Base-by-base conservation (phyloP, 1,140 invertebrate species). In the Meloidogyne exigua region DNA sequence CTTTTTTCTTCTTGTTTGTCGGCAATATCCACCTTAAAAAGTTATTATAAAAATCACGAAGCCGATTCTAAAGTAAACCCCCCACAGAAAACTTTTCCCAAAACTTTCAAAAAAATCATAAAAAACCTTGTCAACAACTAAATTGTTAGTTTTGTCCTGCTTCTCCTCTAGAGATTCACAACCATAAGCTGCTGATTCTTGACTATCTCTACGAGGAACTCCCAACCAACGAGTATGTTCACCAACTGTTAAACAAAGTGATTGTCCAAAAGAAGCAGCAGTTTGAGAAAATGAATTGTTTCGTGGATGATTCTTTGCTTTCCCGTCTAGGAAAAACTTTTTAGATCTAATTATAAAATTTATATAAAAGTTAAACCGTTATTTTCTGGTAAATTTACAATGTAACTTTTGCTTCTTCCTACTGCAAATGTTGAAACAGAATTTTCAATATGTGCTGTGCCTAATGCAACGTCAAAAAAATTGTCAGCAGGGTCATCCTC, bases 381-480 rank as follows among this genome's bases (percentile, higher is more conserved):
- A 28, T 15, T 21, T 25, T 26, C 13, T 4, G 25, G n/a, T 5
- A 26, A 26, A 15, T 71, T 25, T 26, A 44, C 28, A 26, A 28
- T 26, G 28, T 44, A 32, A 23, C 49, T 32, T 18, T 67, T 28
- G 32, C 32, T 57, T 18, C 72, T 72, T 36, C 13, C 25, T 26
- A 1, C 32, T 36, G 12, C 2, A 66, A 66, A 66, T 10, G 73
- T 26, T 12, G 66, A 71, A 28, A 75, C 63, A 7, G 39, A 65
- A 75, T 76, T 23, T 44, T 76, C 68, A n/a, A 32, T 49, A 32
- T n/a, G 44, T 12, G 28, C 70, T 11, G 26, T 49, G 13, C 28
- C 36, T 69, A 76, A 26, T 1, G 62, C 62, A n/a, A 76, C 65
- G 11, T 76, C 36, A 13, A 76, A 76, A 28, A 76, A 76, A 28